A percentile compares a stretch with the other conserved stretches of the same genome.
Conservation (phyloP, 2,797 vertebrate species). For the Epinephelus malabaricus region DNA sequence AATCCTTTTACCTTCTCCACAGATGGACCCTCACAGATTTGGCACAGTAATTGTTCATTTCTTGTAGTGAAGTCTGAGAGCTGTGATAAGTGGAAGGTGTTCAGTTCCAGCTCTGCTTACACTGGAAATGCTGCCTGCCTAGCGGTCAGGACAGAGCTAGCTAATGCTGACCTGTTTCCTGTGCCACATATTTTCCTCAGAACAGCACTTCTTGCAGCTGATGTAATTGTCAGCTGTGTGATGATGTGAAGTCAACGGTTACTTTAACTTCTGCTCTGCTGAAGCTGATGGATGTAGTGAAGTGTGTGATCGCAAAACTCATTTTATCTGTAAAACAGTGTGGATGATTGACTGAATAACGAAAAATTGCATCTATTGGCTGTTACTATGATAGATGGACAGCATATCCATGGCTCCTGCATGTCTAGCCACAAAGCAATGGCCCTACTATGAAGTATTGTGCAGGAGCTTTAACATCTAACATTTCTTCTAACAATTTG, state of each 20-base stretch:
- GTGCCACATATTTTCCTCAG: slow-evolving; percentile 14
- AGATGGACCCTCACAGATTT: not conserved
- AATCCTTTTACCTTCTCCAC: not conserved
- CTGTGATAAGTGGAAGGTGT: slow-evolving; percentile 2
- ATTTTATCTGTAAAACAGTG: not conserved
- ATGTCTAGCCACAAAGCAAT: slow-evolving; percentile 14
- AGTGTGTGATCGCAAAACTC: not conserved
- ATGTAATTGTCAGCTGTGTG: slow-evolving; percentile 10
- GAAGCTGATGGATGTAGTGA: not conserved
- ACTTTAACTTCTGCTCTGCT: slow-evolving; percentile 7
- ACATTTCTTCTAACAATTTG: slow-evolving; percentile 1
- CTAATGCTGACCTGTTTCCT: slow-evolving; percentile 39
- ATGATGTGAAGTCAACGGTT: not conserved
- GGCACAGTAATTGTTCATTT: not conserved
- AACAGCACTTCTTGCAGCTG: not conserved
- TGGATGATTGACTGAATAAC: not conserved
- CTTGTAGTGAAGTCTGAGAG: slow-evolving; percentile 1
- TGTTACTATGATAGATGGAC: not conserved
- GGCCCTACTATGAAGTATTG: not conserved
- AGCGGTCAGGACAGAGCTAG: not conserved
- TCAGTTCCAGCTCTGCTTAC: not conserved
- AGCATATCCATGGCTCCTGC: slow-evolving; percentile 16
- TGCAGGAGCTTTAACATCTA: slow-evolving; percentile 3
- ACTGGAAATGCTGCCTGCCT: not conserved
- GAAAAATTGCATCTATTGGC: no score